These are phyloP conservation scores for Geotrupes spiniger DNA, from an alignment of 2,888 invertebrate species.

Conservation along the genomic window DNA sequence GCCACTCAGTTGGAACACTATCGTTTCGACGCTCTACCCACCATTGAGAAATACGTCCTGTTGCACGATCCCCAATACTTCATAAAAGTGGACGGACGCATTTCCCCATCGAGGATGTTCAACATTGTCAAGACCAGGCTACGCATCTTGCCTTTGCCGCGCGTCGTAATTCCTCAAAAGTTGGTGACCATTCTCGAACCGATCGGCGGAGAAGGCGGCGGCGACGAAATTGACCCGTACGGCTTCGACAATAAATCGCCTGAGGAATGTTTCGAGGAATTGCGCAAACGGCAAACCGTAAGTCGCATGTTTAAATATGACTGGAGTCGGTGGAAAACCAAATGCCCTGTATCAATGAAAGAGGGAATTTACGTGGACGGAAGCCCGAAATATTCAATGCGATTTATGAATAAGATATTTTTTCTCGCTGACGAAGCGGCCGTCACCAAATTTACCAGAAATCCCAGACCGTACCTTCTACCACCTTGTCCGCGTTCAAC, in stretches of 20 bases:
- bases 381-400: constrained; percentile 55
- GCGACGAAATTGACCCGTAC: constrained; percentile 31
- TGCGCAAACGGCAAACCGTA: constrained; percentile 37
- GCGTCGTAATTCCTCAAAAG: constrained; percentile 42
- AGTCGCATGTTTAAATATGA: constrained; percentile 48
- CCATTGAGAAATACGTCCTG: constrained; percentile 54
- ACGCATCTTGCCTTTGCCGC: constrained; percentile 42
- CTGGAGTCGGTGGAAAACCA: constrained; percentile 58
- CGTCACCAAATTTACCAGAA: constrained; percentile 56
- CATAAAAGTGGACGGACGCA: constrained; percentile 60
- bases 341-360: constrained; percentile 64
- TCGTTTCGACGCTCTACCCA: constrained; percentile 48
- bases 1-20: constrained; percentile 55
- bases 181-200: constrained; percentile 30
- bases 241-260: constrained; percentile 32
- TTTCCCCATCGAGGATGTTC: constrained; percentile 52
- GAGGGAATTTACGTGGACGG: constrained; percentile 55
- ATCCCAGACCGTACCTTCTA: constrained; percentile 61
- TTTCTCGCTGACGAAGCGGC: constrained; percentile 56
- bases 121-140: constrained; percentile 52
- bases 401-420: constrained; percentile 62
- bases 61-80: constrained; percentile 56
- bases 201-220: constrained; percentile 23
- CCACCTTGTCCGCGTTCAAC: constrained; percentile 58
- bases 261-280: constrained; percentile 42